Conservation (phyloP, 2,888 invertebrate genomes). For the Dorcus hopei region DNA sequence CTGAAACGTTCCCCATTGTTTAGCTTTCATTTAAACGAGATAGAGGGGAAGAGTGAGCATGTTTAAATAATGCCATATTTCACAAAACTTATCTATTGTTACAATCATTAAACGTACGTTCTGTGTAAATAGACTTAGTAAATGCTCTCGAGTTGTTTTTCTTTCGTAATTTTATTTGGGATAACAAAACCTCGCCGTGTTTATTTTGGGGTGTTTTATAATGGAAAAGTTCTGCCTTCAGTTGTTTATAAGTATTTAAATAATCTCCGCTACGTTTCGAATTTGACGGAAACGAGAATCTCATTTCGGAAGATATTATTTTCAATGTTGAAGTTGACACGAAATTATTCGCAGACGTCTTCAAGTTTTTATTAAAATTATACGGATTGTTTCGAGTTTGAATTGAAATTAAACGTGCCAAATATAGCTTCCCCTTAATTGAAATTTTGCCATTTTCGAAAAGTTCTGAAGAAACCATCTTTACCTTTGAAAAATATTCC, state of each 20-base stretch:
- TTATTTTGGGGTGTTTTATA: slow-evolving; percentile 18
- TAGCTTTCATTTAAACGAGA: slow-evolving; percentile 44
- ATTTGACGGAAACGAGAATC: not conserved
- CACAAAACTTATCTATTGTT: slow-evolving; percentile 39
- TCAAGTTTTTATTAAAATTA: no score
- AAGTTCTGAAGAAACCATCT: no score
- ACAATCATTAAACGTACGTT: slow-evolving; percentile 39
- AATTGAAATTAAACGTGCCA: no score
- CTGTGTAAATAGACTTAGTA: slow-evolving; percentile 40
- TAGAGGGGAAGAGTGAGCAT: slow-evolving; percentile 28
- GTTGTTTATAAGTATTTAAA: slow-evolving; percentile 1
- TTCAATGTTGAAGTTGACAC: not conserved
- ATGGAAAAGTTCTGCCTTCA: slow-evolving; percentile 14
- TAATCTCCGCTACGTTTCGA: not conserved
- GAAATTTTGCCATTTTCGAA: no score
- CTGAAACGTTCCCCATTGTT: slow-evolving; percentile 35
- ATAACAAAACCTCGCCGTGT: slow-evolving; percentile 23
- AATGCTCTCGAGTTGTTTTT: slow-evolving; percentile 40
- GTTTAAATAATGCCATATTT: slow-evolving; percentile 39
- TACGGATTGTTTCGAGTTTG: no score
- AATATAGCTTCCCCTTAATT: no score
- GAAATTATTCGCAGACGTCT: not conserved
- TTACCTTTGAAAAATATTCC: no score
- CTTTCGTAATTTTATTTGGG: slow-evolving; percentile 40
- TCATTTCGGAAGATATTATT: not conserved